A percentile compares a stretch with the other conserved stretches of the same genome.
These are phyloP conservation scores for Phaenicophaeus curvirostris DNA, from an alignment of 2,797 vertebrate species.

Conservation along the genomic window DNA sequence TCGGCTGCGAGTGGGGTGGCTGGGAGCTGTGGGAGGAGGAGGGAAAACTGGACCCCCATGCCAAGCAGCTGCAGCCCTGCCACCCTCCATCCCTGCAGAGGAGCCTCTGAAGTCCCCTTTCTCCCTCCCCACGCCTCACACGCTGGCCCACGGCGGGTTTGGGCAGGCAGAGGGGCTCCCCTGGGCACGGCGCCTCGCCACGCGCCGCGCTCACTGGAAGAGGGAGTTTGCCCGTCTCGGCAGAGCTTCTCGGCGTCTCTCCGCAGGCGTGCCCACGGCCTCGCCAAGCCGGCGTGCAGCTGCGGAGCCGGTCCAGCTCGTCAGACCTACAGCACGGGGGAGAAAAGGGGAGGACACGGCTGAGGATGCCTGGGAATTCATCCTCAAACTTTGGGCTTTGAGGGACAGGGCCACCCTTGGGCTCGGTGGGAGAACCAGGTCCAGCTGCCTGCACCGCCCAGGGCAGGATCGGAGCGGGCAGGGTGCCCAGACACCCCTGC, in stretches of 20 bases:
- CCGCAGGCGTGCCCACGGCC: constrained; percentile 7
- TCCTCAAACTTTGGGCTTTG: neutral
- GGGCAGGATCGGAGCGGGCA: neutral
- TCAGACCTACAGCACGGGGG: neutral
- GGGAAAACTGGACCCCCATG: neutral
- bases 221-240: constrained; percentile 39
- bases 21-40: neutral
- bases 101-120: constrained; percentile 16
- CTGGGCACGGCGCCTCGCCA: neutral
- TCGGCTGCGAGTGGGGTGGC: neutral
- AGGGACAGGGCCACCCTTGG: neutral
- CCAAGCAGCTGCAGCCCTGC: neutral
- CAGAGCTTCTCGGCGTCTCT: constrained; percentile 1
- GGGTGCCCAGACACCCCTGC: neutral
- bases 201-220: neutral
- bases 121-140: neutral
- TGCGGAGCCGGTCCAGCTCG: constrained; percentile 49
- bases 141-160: neutral
- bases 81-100: accelerated
- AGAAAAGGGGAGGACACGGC: neutral
- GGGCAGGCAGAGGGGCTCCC: neutral
- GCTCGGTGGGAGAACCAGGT: neutral
- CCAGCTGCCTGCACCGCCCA: neutral
- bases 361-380: neutral
- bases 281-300: neutral